These are phyloP conservation scores for Notarius quadriscutis DNA, from an alignment of 2,113 vertebrate species.

Conservation along the genomic window DNA sequence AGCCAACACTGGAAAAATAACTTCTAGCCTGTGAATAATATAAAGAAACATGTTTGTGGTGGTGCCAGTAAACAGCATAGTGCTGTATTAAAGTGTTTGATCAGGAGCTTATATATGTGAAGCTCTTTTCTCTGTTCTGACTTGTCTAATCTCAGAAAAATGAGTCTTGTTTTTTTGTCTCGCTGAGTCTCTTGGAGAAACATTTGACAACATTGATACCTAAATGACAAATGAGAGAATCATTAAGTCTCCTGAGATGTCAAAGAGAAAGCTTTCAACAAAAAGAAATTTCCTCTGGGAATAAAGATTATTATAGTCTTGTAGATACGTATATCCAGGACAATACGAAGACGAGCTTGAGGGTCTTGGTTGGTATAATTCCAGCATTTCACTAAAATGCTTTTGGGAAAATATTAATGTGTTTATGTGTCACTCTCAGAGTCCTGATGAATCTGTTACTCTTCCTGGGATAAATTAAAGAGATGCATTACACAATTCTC, in stretches of 20 bases:
- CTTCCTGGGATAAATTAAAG: background rate
- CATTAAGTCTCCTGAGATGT: background rate
- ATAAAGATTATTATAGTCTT: background rate
- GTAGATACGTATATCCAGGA: background rate
- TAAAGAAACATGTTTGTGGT: background rate
- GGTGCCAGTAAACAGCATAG: background rate
- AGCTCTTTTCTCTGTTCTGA: background rate
- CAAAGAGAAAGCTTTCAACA: background rate
- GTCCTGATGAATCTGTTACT: background rate
- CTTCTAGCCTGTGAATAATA: background rate
- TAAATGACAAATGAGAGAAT: background rate
- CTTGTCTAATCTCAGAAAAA: background rate
- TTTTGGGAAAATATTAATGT: background rate
- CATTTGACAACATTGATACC: background rate
- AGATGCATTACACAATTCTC: constrained; percentile 19
- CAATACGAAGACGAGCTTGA: background rate
- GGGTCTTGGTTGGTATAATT: background rate
- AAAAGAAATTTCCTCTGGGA: background rate
- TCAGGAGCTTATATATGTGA: background rate
- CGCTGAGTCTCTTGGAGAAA: background rate
- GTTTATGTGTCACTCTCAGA: background rate
- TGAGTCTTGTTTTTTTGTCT: background rate
- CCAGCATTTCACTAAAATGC: background rate
- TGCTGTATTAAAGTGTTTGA: background rate
- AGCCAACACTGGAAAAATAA: background rate